A percentile compares a stretch with the other conserved stretches of the same genome.
Conservation (phyloP, 2,797 vertebrate species). For the Eospalax fontanierii region DNA sequence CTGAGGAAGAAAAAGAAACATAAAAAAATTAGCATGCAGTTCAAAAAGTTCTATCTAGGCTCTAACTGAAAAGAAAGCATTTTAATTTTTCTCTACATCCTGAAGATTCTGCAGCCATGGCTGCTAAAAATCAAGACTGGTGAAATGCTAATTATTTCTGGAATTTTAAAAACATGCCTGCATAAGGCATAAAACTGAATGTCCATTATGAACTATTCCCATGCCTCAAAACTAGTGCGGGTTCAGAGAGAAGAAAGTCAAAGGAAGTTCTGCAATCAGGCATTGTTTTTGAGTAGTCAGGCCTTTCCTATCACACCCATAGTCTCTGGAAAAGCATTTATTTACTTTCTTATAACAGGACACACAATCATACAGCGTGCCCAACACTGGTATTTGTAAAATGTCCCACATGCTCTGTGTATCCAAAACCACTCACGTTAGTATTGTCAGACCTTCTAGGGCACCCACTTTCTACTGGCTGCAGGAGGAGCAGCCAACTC, state of each 20-base stretch:
- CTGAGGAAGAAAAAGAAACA: constrained; percentile 88
- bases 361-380: not conserved
- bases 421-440: not conserved
- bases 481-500: not conserved
- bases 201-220: constrained; percentile 78
- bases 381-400: constrained; percentile 1
- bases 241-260: constrained; percentile 76
- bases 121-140: constrained; percentile 57
- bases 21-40: constrained; percentile 63
- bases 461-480: not conserved
- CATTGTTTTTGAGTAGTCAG: constrained; percentile 28
- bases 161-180: constrained; percentile 64
- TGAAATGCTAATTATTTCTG: constrained; percentile 78
- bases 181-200: constrained; percentile 50
- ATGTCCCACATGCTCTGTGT: not conserved
- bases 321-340: constrained; percentile 23
- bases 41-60: constrained; percentile 63
- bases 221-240: constrained; percentile 74
- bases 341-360: constrained; percentile 31
- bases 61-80: constrained; percentile 34
- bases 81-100: constrained; percentile 57
- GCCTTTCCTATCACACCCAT: not conserved
- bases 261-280: constrained; percentile 63
- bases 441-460: not conserved
- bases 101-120: constrained; percentile 47